Conservation (phyloP, 2,888 invertebrate species). For the Meloe dianella region DNA sequence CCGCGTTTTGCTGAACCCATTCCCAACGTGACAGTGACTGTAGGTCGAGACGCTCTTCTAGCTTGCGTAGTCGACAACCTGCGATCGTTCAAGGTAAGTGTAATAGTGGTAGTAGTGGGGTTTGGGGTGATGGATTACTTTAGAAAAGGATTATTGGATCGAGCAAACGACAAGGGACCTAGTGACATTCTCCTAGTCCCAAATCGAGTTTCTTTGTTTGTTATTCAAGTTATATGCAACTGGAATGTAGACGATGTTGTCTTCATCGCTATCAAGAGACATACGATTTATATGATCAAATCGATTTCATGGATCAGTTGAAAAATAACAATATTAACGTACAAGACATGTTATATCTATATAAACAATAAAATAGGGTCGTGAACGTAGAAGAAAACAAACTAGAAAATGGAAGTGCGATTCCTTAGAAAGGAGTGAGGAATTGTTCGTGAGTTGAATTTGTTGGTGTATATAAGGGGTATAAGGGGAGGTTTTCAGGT, state of each 20-base stretch:
- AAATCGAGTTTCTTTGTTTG: slow-evolving; percentile 55
- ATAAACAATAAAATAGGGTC: slow-evolving; percentile 54
- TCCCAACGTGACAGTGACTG: slow-evolving; percentile 87
- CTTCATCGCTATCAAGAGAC: slow-evolving; percentile 13
- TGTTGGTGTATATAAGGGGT: slow-evolving; percentile 33
- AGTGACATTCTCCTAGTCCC: slow-evolving; percentile 45
- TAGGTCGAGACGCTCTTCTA: slow-evolving; percentile 84
- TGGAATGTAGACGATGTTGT: slow-evolving; percentile 33
- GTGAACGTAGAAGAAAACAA: slow-evolving; percentile 47
- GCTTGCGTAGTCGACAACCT: slow-evolving; percentile 91
- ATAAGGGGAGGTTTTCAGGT: slow-evolving; percentile 33
- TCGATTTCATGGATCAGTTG: slow-evolving; percentile 50
- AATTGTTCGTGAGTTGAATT: slow-evolving; percentile 58
- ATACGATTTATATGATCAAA: slow-evolving; percentile 42
- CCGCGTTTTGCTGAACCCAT: slow-evolving; percentile 89
- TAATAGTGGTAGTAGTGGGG: slow-evolving; percentile 9
- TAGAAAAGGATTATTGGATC: slow-evolving; percentile 55
- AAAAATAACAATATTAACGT: slow-evolving; percentile 57
- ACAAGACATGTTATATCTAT: slow-evolving; percentile 39
- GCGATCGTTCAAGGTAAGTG: slow-evolving; percentile 79
- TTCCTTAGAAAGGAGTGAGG: slow-evolving; percentile 54
- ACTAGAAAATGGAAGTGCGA: slow-evolving; percentile 53
- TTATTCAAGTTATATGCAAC: slow-evolving; percentile 20
- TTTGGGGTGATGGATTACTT: slow-evolving; percentile 46
- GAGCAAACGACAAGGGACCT: slow-evolving; percentile 50